Percentiles rank a stretch among this genome's conserved stretches.
Conservation (phyloP, 1,140 invertebrate genomes). For the Drosophila setifemur region DNA sequence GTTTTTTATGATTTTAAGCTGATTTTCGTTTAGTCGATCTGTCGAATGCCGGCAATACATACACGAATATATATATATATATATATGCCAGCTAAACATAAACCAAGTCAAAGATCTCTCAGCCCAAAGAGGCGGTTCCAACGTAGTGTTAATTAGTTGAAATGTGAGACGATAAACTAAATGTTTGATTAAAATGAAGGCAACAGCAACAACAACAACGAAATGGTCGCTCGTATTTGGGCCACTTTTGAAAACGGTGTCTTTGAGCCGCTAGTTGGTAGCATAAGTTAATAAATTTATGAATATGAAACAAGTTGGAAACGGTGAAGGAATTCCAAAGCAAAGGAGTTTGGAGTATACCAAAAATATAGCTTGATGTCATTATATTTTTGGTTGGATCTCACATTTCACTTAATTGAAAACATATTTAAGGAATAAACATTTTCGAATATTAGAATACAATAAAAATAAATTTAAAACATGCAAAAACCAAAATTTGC, state of each 20-base stretch:
- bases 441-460: not conserved
- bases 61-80: too few relatives aligned
- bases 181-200: constrained; percentile 72
- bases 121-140: constrained; percentile 60
- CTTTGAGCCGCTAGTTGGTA: constrained; percentile 37
- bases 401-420: not conserved
- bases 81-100: not conserved
- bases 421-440: not conserved
- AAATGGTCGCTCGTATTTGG: constrained; percentile 42
- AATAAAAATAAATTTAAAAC: constrained; percentile 16
- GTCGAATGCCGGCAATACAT: constrained; percentile 42
- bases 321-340: constrained; percentile 7
- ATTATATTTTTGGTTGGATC: constrained; percentile 2
- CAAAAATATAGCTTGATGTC: not conserved
- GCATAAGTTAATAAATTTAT: constrained; percentile 52
- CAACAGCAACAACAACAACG: constrained; percentile 46
- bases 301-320: constrained; percentile 33
- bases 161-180: constrained; percentile 81
- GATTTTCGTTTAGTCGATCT: constrained; percentile 75
- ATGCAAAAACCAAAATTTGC: not conserved
- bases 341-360: not conserved
- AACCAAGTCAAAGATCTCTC: constrained; percentile 3
- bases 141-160: constrained; percentile 76
- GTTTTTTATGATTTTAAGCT: constrained; percentile 79
- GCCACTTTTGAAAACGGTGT: constrained; percentile 22